These are phyloP conservation scores for Hirtodrosophila trivittata DNA, from an alignment of 2,888 invertebrate species.

Conservation along the genomic window DNA sequence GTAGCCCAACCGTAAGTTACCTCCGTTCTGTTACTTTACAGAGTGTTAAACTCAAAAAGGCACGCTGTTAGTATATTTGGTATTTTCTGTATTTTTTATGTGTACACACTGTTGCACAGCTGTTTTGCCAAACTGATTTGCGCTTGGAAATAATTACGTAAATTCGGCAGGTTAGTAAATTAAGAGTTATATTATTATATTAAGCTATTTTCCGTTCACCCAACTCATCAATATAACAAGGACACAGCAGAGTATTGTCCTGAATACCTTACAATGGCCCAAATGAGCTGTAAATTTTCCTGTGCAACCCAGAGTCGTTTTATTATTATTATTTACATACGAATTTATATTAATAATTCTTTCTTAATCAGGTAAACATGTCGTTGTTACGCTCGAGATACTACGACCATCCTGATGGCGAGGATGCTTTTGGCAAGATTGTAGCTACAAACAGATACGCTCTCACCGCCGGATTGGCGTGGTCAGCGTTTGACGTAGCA, in stretches of 20 bases:
- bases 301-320: not conserved
- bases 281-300: not conserved
- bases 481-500: constrained; percentile 86
- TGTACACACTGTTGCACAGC: constrained; percentile 14
- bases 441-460: constrained; percentile 87
- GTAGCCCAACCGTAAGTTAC: not conserved
- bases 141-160: constrained; percentile 69
- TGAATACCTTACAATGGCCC: not conserved
- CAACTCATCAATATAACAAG: not conserved
- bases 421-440: constrained; percentile 88
- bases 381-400: constrained; percentile 83
- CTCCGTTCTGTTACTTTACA: not conserved
- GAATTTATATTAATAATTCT: not conserved
- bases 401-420: constrained; percentile 89
- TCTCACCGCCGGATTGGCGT: constrained; percentile 84
- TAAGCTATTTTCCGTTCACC: not conserved
- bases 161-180: constrained; percentile 74
- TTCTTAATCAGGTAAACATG: constrained; percentile 59
- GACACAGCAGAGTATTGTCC: not conserved
- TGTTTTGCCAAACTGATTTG: constrained; percentile 38
- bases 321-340: constrained; percentile 22
- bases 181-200: constrained; percentile 15
- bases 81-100: constrained; percentile 19
- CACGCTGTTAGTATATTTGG: constrained; percentile 20
- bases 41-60: constrained; percentile 21